A percentile compares a stretch with the other conserved stretches of the same genome.
Conservation (phyloP, 2,888 invertebrate species). For the Carterocephalus palaemon region DNA sequence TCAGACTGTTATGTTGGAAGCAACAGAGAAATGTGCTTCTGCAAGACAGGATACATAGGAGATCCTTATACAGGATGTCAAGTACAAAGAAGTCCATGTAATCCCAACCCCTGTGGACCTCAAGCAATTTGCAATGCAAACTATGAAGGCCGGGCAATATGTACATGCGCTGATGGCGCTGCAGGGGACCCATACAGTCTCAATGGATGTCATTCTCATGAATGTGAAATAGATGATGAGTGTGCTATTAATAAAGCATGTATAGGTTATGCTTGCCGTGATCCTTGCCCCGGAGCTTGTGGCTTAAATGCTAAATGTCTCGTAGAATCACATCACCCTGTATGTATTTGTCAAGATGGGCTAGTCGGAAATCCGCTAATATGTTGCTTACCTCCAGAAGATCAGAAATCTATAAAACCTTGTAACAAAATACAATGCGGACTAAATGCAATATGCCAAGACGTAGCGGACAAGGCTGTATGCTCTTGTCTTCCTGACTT, state of each 20-base stretch:
- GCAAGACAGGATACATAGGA: constrained; percentile 85
- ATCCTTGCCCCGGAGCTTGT: constrained; percentile 91
- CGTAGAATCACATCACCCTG: constrained; percentile 88
- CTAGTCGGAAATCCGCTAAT: constrained; percentile 88
- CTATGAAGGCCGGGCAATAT: constrained; percentile 83
- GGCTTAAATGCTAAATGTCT: constrained; percentile 86
- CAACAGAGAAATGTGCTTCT: constrained; percentile 91
- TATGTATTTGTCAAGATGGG: constrained; percentile 86
- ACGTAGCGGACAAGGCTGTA: constrained; percentile 83
- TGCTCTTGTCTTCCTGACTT: constrained; percentile 88
- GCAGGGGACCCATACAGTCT: constrained; percentile 86
- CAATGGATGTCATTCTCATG: constrained; percentile 86
- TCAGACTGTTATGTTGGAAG: constrained; percentile 91
- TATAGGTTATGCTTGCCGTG: constrained; percentile 87
- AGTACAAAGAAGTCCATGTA: constrained; percentile 84
- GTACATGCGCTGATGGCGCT: constrained; percentile 86
- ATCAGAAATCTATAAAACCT: constrained; percentile 79
- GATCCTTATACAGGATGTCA: constrained; percentile 89
- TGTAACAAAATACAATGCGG: constrained; percentile 89
- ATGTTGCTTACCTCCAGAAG: constrained; percentile 82
- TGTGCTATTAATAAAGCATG: constrained; percentile 86
- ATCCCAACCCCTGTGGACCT: constrained; percentile 89
- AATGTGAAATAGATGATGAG: constrained; percentile 89
- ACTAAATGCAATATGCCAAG: constrained; percentile 86
- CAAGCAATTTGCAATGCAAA: constrained; percentile 85